Conservation (phyloP, 2,797 vertebrate species). For the Hylomyscus alleni region DNA sequence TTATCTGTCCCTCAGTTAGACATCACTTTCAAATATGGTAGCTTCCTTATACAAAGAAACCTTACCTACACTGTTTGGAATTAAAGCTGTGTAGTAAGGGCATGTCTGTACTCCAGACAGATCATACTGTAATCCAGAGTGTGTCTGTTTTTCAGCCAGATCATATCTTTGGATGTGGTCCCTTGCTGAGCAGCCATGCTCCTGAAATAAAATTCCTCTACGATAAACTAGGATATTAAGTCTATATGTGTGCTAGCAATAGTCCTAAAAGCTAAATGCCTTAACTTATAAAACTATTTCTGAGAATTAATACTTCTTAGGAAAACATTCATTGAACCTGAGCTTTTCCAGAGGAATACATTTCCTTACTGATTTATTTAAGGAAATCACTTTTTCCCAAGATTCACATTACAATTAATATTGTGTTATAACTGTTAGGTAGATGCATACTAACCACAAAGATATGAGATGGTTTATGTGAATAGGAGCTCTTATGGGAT, state of each 20-base stretch:
- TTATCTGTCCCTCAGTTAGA: background rate
- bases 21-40: background rate
- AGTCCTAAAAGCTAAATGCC: background rate
- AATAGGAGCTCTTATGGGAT: background rate
- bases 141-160: background rate
- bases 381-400: background rate
- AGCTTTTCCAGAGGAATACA: background rate
- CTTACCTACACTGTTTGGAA: background rate
- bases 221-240: background rate
- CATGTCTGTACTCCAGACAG: too few relatives aligned
- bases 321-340: background rate
- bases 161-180: background rate
- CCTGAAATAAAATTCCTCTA: too few relatives aligned
- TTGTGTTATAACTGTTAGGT: background rate
- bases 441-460: background rate
- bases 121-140: background rate
- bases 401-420: background rate
- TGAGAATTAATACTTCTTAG: background rate
- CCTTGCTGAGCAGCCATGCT: too few relatives aligned
- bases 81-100: background rate
- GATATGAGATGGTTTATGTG: background rate
- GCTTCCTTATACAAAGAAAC: background rate
- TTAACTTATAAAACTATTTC: background rate
- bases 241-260: background rate
- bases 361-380: background rate